phyloP scores from a whole-genome alignment of 1,140 invertebrate species.

The Mylabris phalerata region DNA sequence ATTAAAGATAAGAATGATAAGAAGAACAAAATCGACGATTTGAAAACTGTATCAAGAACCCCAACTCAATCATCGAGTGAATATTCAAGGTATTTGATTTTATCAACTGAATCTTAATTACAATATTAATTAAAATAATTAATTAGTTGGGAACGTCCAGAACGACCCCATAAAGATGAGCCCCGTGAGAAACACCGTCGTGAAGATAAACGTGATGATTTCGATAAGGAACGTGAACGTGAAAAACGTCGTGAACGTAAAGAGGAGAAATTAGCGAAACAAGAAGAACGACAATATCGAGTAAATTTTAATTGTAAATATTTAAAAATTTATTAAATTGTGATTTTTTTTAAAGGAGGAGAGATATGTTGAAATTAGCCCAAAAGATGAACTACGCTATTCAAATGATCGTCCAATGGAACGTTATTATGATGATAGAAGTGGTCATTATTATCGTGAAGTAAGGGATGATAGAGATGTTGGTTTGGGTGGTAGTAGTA shows the following conservation, averaged over 20 bases:
- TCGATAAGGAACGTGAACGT: slow-evolving; percentile 36
- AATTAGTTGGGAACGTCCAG: slow-evolving; percentile 21
- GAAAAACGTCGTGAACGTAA: slow-evolving; percentile 38
- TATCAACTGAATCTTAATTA: not conserved
- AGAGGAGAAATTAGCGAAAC: slow-evolving; percentile 39
- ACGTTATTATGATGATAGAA: slow-evolving; percentile 39
- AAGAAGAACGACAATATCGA: slow-evolving; percentile 45
- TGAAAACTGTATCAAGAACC: slow-evolving; percentile 6
- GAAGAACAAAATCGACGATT: slow-evolving; percentile 11
- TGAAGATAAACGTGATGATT: slow-evolving; percentile 47
- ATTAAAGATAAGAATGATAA: slow-evolving; percentile 16
- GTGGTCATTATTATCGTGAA: slow-evolving; percentile 43
- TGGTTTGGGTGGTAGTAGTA: slow-evolving; percentile 14
- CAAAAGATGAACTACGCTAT: slow-evolving; percentile 38
- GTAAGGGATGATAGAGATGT: slow-evolving; percentile 35
- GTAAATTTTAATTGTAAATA: slow-evolving; percentile 6
- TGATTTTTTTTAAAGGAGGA: slow-evolving; percentile 43
- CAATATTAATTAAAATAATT: not conserved
- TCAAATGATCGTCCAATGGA: slow-evolving; percentile 33
- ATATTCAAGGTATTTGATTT: slow-evolving; percentile 3
- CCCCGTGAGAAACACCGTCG: slow-evolving; percentile 47
- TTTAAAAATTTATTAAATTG: slow-evolving; percentile 2
- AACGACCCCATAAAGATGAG: slow-evolving; percentile 34
- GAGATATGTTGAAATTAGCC: slow-evolving; percentile 38
- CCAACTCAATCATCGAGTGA: slow-evolving; percentile 2